Base-by-base conservation (phyloP, 1,140 invertebrate species). In the Ostrea denselamellosa region DNA sequence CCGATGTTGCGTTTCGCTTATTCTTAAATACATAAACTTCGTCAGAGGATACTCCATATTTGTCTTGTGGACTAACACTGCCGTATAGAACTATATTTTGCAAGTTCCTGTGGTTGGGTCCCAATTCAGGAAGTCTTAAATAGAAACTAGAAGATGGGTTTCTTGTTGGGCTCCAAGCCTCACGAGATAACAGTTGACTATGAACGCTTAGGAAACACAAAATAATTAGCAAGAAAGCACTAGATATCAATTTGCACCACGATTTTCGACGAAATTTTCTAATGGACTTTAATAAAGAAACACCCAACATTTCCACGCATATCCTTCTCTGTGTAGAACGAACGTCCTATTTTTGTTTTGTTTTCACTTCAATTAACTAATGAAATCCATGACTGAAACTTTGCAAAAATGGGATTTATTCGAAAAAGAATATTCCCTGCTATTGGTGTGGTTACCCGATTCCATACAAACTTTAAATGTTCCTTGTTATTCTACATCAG, bases 181-280 rank as follows among this genome's bases (percentile, higher is more conserved):
- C 68, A 77, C 9, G 25, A 34, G 8, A 77, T 25, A 77, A 17
- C 14, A 34, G 14, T 17, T 77, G 22, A 34, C 28, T 34, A 34
- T 77, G 34, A 25, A 77, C 8, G 28, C 68, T 34, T 28, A 77
- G 25, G 28, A 77, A 25, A 77, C 68, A 77, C 68, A 77, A 9
- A 28, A 77, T 7, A 14, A 77, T 14, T 12, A 77, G 25, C 10
- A 12, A 25, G 22, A 22, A 77, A 1, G 7, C 25, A 12, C 9
- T 10, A 34, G 68, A 77, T 34, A 77, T 34, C 12, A 77, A 77
- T 9, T 22, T 28, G 9, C 68, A 77, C 68, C 25, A 28, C 28
- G 68, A 77, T 28, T 77, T 77, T 77, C 68, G 25, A 28, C 68
- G 68, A 34, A 77, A 28, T 77, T 77, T 77, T 28, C 68, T 77